Evolutionary conservation across 1,140 invertebrate genomes (phyloP).

Genomic region (Coenobita brevimanus): DNA sequence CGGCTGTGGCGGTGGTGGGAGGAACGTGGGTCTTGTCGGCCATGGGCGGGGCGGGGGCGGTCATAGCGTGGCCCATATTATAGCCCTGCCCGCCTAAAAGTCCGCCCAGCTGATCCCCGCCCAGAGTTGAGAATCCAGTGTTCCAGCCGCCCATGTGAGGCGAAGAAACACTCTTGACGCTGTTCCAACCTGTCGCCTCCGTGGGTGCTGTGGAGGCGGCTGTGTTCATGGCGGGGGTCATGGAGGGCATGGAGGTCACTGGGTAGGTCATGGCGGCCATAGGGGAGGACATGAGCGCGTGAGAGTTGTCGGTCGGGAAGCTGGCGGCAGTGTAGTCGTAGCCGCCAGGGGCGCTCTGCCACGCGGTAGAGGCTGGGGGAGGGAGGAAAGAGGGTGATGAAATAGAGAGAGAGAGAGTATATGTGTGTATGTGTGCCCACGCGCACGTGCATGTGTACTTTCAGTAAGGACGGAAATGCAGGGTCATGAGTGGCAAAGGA

Average conservation of each 20-base stretch:
- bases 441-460: not conserved
- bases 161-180: conserved; percentile 16
- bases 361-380: conserved; percentile 41
- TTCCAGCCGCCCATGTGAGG: conserved; percentile 57
- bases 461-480: not conserved
- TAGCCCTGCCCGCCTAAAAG: conserved; percentile 62
- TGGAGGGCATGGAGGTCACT: conserved; percentile 52
- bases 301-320: conserved; percentile 60
- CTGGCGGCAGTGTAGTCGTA: conserved; percentile 64
- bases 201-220: conserved; percentile 16
- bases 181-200: conserved; percentile 44
- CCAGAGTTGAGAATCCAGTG: conserved; percentile 63
- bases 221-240: conserved; percentile 42
- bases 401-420: too few relatives aligned
- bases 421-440: not conserved
- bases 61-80: conserved; percentile 64
- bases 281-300: conserved; percentile 65
- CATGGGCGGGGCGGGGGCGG: conserved; percentile 45
- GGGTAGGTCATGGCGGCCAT: conserved; percentile 69
- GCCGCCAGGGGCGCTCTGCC: conserved; percentile 54
- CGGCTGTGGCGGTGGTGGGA: conserved; percentile 33
- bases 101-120: conserved; percentile 50
- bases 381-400: not conserved
- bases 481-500: too few relatives aligned
- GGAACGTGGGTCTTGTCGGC: conserved; percentile 52